Base-by-base conservation (phyloP, 2,113 vertebrate species). In the Anarhynchus alexandrinus region DNA sequence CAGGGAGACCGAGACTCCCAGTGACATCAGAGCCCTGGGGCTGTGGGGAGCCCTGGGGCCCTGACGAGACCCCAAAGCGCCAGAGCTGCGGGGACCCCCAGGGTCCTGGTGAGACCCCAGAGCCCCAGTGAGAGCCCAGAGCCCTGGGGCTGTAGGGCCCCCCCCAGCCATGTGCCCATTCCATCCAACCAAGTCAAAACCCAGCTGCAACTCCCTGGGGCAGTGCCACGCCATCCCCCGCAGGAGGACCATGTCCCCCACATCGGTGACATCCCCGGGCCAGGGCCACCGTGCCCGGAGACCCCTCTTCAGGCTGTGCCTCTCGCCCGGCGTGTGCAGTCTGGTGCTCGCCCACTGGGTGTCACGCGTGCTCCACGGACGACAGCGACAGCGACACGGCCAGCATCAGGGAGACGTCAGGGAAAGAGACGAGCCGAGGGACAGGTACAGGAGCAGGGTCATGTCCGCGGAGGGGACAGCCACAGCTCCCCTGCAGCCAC, bases 361-460 rank as follows among this genome's bases (percentile, higher is more conserved):
- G 96, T 95, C 96, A 82, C 27, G 3, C 52, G 79, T 36, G 74
- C 82, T 97, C 96, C 95, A 96, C 57, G 52, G 17, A 51, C 8
- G 2, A 1, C 58, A 20, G 45, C 10, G 47, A 26, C 22, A 15
- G 23, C 51, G n/a, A 6, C 84, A 9, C 0, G 19, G 29, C 14
- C 45, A 20, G 38, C 42, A 1, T 5, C 15, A 3, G 34, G 42
- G 20, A 38, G 36, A 4, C 22, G 21, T 15, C 34, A 0, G 34
- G 51, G 23, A 22, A 19, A 8, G 15, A 49, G 64, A 23, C 10
- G 6, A 43, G 26, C 14, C 8, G 15, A 18, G 69, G 20, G 6
- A 6, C n/a, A 3, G 43, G 6, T 34, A 11, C 8, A 25, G 22
- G 8, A 65, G 25, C 65, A 2, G 45, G 21, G n/a, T 15, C 21